Conservation (phyloP, 2,888 invertebrate species). For the Atethmia centrago region DNA sequence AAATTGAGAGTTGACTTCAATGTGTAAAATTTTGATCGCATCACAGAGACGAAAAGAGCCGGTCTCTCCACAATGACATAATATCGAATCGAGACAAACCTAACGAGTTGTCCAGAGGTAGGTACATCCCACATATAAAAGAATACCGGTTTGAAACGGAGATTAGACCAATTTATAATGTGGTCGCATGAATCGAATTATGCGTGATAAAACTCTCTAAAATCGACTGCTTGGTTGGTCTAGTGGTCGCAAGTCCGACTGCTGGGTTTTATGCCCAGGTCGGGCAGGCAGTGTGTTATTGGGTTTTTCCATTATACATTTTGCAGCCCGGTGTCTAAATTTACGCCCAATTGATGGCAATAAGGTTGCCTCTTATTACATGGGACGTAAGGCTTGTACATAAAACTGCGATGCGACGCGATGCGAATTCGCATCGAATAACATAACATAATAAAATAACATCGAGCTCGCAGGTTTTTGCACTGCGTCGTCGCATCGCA, state of each 20-base stretch:
- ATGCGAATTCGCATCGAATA: too few species aligned
- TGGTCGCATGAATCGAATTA: slow-evolving; percentile 15
- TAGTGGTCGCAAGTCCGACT: neutral
- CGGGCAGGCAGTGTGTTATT: neutral
- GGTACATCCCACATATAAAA: slow-evolving; percentile 10
- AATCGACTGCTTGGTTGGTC: neutral
- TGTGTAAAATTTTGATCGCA: slow-evolving; percentile 18
- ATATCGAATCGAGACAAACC: slow-evolving; percentile 32
- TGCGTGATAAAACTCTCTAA: neutral
- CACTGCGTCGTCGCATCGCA: too few species aligned
- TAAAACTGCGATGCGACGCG: too few species aligned
- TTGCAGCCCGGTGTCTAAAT: neutral
- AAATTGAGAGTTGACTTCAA: slow-evolving; percentile 27
- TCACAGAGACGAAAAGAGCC: neutral
- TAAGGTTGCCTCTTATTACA: neutral
- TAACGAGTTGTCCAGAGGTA: slow-evolving; percentile 19
- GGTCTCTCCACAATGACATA: slow-evolving; percentile 43
- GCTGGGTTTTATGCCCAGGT: neutral
- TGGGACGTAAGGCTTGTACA: too few species aligned
- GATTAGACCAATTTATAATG: slow-evolving; percentile 31
- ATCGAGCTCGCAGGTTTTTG: too few species aligned
- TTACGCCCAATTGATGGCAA: neutral
- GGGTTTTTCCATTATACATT: neutral
- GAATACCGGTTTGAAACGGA: slow-evolving; percentile 50
- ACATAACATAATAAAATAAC: too few species aligned